Conservation (phyloP, 2,797 vertebrate genomes). For the Huso huso region DNA sequence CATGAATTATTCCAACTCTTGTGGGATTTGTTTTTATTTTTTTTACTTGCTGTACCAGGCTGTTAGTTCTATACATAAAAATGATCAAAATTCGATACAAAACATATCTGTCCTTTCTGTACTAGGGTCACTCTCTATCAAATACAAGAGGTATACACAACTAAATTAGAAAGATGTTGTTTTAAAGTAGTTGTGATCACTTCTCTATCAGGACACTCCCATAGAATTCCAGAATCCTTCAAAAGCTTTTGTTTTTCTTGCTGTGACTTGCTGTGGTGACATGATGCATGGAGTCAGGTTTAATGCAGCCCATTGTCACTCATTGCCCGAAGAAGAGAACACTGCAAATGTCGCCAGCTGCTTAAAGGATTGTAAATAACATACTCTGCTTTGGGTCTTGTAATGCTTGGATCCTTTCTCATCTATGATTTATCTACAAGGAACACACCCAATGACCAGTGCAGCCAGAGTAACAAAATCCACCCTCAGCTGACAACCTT, state of each 20-base stretch:
- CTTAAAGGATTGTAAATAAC: neutral
- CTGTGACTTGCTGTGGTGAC: neutral
- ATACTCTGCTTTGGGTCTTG: neutral
- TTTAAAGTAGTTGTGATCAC: too few species aligned
- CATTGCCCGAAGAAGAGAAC: too few species aligned
- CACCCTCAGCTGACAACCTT: neutral
- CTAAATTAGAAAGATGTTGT: neutral
- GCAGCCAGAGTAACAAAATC: neutral
- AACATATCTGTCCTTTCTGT: neutral
- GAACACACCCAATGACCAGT: neutral
- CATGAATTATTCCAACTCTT: neutral
- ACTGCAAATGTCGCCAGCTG: neutral
- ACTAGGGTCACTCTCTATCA: neutral
- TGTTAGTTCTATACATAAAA: neutral
- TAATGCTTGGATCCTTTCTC: neutral
- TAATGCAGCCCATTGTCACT: too few species aligned
- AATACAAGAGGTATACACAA: constrained; percentile 1
- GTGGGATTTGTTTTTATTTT: neutral
- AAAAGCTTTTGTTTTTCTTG: neutral
- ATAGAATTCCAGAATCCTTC: neutral
- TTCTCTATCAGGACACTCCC: neutral
- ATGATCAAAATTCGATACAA: neutral
- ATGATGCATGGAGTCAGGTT: neutral
- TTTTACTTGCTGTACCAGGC: neutral
- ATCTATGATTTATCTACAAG: too few species aligned